These are phyloP conservation scores for Gallirallus australis DNA, from an alignment of 2,797 vertebrate genomes.

Conservation along the genomic window DNA sequence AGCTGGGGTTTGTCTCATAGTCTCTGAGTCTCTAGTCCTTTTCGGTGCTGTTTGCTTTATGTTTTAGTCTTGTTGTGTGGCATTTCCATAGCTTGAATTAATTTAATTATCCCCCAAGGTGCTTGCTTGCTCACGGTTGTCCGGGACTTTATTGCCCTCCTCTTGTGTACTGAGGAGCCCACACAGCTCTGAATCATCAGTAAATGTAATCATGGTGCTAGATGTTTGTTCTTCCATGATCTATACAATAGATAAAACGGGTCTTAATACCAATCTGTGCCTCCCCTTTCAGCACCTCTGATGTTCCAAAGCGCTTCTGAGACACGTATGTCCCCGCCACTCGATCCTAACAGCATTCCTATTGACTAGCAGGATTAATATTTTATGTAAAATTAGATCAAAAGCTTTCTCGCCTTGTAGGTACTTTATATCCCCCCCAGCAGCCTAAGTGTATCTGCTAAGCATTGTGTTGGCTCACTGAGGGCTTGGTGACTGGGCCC, in stretches of 20 bases:
- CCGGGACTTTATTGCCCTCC: conserved; percentile 21
- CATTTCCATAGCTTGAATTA: conserved; percentile 50
- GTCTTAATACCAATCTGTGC: background rate
- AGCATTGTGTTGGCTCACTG: background rate
- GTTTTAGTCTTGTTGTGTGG: conserved; percentile 6
- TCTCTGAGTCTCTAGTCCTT: conserved; percentile 1
- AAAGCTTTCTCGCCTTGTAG: background rate
- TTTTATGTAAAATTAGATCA: background rate
- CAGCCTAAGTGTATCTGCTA: background rate
- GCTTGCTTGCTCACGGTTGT: conserved; percentile 36
- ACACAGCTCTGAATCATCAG: conserved; percentile 60
- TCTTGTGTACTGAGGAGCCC: conserved; percentile 27
- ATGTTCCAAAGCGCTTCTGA: background rate
- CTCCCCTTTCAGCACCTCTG: background rate
- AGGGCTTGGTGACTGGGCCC: background rate
- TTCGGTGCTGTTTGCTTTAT: conserved; percentile 3
- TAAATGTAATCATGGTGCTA: conserved; percentile 16
- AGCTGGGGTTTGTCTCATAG: background rate
- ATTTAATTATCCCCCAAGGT: conserved; percentile 44
- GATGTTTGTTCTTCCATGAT: conserved; percentile 22
- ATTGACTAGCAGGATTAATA: background rate
- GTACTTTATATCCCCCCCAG: background rate
- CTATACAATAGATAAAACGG: background rate
- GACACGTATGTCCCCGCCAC: background rate
- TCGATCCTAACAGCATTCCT: background rate